Evolutionary conservation across 2,888 invertebrate genomes (phyloP), one percentile per base, ranked within the genome.

Genomic region (Julus scanicus): DNA sequence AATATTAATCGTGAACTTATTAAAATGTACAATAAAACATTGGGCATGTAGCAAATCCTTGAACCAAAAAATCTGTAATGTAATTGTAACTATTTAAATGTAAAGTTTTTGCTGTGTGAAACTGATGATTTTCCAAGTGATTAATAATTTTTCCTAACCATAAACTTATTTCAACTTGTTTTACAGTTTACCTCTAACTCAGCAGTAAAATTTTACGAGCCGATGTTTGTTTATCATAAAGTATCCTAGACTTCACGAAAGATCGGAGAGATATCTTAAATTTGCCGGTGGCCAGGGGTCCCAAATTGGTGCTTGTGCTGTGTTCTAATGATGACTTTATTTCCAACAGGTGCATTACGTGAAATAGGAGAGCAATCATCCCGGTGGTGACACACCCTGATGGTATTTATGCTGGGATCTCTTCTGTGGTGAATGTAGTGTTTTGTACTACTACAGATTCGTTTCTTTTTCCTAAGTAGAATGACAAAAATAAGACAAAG

Each of bases 391-490:
- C 88, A 37, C 80, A 88, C 84, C 87, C 85, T 88, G 85, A 89
- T 87, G 89, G 88, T 89, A 89, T 88, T 88, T 89, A 88, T 89
- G 88, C 89, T 88, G 88, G 89, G 89, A 89, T 87, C 88, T 88
- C 87, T 87, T 85, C 83, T 88, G 89, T 89, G 89, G 89, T 89
- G 89, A 89, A 85, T 89, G 89, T 89, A 89, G 89, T 89, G 86
- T 88, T 89, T 89, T 88, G 84, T 85, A 86, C 57, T 86, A 89
- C 89, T 89, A 88, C 89, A 88, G 57, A 86, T 83, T 86, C 80
- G 20, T 83, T 57, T 86, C 86, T 86, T 87, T 87, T 88, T 63
- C 84, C 85, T 71, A 88, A 85, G 86, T 86, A 88, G 86, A 86
- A 88, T 88, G 57, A 71, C 88, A 86, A 63, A 84, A 84, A 57